Evolutionary conservation across 1,140 invertebrate species (phyloP).

Genomic region (Nebria ingens): DNA sequence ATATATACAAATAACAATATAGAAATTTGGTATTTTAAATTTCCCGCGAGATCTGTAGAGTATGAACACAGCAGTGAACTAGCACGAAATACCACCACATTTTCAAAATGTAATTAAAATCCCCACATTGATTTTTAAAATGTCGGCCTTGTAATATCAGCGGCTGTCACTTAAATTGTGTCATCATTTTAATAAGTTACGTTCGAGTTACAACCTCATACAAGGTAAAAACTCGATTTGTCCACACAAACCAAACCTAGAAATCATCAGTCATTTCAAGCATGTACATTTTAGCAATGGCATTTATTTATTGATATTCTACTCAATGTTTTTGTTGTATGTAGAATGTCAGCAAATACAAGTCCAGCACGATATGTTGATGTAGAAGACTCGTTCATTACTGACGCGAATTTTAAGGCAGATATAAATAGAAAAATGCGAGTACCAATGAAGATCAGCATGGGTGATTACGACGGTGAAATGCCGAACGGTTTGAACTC

Average conservation of each 20-base stretch:
- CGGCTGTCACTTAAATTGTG: conserved; percentile 6
- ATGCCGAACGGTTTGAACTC: conserved; percentile 33
- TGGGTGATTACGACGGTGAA: conserved; percentile 54
- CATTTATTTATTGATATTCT: too few species aligned
- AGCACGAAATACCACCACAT: neutral
- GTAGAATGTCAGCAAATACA: conserved; percentile 26
- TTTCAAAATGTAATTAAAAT: neutral
- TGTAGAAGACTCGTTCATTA: conserved; percentile 47
- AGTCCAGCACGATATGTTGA: conserved; percentile 27
- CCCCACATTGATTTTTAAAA: neutral
- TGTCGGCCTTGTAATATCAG: neutral
- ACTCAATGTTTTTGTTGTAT: neutral
- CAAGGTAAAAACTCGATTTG: too few species aligned
- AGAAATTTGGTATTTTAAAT: too few species aligned
- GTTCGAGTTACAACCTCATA: neutral
- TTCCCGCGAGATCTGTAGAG: too few species aligned
- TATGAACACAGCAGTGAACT: too few species aligned
- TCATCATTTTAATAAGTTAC: neutral
- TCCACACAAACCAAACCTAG: too few species aligned
- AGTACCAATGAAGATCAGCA: conserved; percentile 65
- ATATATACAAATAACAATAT: too few species aligned
- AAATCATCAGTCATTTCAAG: too few species aligned
- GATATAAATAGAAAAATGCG: conserved; percentile 70
- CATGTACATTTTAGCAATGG: too few species aligned
- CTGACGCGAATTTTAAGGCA: conserved; percentile 57